Conservation (phyloP, 1,140 invertebrate genomes). For the Drosophila melanica region DNA sequence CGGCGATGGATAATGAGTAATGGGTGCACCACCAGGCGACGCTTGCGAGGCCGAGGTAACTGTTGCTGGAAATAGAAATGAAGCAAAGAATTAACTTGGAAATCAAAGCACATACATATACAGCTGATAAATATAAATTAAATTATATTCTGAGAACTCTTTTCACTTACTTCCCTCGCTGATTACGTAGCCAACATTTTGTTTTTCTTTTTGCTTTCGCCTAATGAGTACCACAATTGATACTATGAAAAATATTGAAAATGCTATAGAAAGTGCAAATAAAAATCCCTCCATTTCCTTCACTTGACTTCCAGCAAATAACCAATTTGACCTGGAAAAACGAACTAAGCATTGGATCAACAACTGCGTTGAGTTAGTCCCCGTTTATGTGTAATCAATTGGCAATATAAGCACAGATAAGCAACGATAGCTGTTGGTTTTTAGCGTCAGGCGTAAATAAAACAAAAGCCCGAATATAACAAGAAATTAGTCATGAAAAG, state of each 20-base stretch:
- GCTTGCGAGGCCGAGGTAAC: not conserved
- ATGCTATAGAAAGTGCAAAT: conserved; percentile 12
- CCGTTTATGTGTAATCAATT: conserved; percentile 33
- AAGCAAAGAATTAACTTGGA: not conserved
- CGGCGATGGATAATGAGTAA: not conserved
- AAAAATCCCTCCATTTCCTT: conserved; percentile 19
- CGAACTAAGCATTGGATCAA: conserved; percentile 10
- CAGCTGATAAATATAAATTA: conserved; percentile 2
- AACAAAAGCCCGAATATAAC: not conserved
- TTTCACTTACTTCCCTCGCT: conserved; percentile 7
- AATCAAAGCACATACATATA: not conserved
- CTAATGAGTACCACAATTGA: not conserved
- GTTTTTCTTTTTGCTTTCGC: conserved; percentile 6
- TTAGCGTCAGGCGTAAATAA: conserved; percentile 3
- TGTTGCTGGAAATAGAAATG: not conserved
- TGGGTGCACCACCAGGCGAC: not conserved
- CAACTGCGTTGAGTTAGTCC: conserved; percentile 8
- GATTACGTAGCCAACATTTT: conserved; percentile 27
- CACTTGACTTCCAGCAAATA: not conserved
- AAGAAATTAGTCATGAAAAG: conserved; percentile 27
- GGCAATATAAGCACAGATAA: conserved; percentile 23
- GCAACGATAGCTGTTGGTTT: conserved; percentile 12
- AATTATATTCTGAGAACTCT: not conserved
- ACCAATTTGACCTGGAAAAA: conserved; percentile 6
- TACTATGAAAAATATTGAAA: conserved; percentile 25